Evolutionary conservation across 2,113 vertebrate species (phyloP).

Genomic region (Podilymbus podiceps): DNA sequence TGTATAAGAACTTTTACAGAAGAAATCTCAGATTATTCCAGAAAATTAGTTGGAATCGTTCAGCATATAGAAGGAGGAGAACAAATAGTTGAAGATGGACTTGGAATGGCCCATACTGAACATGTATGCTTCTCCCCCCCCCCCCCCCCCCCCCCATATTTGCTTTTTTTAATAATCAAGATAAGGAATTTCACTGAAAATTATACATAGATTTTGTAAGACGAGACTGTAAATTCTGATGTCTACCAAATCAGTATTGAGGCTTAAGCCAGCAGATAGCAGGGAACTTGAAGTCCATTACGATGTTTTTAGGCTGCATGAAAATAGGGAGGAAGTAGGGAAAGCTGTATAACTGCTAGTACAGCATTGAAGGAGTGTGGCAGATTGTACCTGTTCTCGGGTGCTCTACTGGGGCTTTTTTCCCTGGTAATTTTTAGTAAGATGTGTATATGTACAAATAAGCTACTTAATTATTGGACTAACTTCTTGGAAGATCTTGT

Average conservation of each 20-base stretch:
- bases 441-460: neutral
- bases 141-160: neutral
- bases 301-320: neutral
- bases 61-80: constrained; percentile 97
- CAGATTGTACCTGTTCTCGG: neutral
- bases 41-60: constrained; percentile 95
- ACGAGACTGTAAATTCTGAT: neutral
- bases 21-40: constrained; percentile 96
- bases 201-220: neutral
- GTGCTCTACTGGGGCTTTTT: neutral
- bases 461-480: neutral
- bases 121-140: constrained; percentile 78
- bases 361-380: neutral
- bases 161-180: neutral
- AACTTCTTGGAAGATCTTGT: neutral
- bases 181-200: neutral
- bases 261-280: neutral
- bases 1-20: constrained; percentile 98
- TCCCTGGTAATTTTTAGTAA: neutral
- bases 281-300: neutral
- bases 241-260: neutral
- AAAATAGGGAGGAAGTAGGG: neutral
- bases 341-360: neutral
- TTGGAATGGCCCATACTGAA: constrained; percentile 96
- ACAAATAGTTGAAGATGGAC: constrained; percentile 94